Evolutionary conservation across 1,140 invertebrate genomes (phyloP).

Genomic region (Drosophila orena): DNA sequence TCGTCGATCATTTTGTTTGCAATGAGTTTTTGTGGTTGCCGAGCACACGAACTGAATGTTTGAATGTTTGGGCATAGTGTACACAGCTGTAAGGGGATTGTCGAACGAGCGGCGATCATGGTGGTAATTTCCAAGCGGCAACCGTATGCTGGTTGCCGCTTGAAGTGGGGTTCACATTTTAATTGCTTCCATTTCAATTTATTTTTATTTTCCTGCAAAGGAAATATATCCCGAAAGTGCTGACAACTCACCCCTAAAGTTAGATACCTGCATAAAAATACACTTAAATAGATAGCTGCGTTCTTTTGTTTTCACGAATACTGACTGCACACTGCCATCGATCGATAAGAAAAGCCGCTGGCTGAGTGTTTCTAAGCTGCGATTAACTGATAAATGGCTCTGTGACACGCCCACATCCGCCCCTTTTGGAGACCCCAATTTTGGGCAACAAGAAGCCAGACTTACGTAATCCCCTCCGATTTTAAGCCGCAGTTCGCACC

Average conservation of each 20-base stretch:
- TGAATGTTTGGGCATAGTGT: no score
- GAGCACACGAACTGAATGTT: slow-evolving; percentile 76
- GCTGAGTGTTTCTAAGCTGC: not conserved
- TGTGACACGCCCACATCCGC: slow-evolving; percentile 39
- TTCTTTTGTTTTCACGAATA: not conserved
- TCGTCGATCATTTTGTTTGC: slow-evolving; percentile 77
- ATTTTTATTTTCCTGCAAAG: slow-evolving; percentile 42
- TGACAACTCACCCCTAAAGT: slow-evolving; percentile 27
- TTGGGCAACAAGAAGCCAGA: slow-evolving; percentile 11
- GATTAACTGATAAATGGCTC: slow-evolving; percentile 13
- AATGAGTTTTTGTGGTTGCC: slow-evolving; percentile 75
- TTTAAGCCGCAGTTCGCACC: slow-evolving; percentile 45
- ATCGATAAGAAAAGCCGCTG: not conserved
- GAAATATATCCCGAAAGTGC: slow-evolving; percentile 5
- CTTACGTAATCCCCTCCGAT: slow-evolving; percentile 24
- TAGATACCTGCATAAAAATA: slow-evolving; percentile 61
- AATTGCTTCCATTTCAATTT: slow-evolving; percentile 76
- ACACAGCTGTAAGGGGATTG: slow-evolving; percentile 66
- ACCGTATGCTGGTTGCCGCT: slow-evolving; percentile 42
- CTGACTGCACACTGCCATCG: not conserved
- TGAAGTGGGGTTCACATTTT: slow-evolving; percentile 53
- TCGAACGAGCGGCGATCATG: slow-evolving; percentile 60
- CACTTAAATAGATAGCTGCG: slow-evolving; percentile 5
- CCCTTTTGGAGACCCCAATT: slow-evolving; percentile 15
- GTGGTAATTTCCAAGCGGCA: slow-evolving; percentile 66